Percentiles rank a stretch among this genome's conserved stretches.
phyloP scores from a whole-genome alignment of 2,797 vertebrate species.

The Gobio occitaniae region DNA sequence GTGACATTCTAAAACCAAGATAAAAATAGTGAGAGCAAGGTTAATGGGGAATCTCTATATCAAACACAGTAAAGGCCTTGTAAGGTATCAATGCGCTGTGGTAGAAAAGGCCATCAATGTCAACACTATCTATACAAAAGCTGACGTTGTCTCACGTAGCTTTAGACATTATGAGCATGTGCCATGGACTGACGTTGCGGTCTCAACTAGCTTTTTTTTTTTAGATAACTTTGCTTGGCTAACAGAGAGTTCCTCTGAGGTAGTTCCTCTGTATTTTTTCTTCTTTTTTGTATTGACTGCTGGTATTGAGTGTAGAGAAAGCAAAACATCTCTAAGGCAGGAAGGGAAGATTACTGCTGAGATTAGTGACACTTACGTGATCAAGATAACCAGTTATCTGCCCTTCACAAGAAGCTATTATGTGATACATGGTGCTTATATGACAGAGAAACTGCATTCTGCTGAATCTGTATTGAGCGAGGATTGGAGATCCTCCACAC shows the following conservation, averaged over 20 bases:
- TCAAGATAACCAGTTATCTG: conserved; percentile 13
- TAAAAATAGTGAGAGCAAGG: not conserved
- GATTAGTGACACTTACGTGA: conserved; percentile 9
- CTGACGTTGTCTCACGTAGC: not conserved
- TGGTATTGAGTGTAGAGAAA: conserved; percentile 1
- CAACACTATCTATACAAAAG: not conserved
- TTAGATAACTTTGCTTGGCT: not conserved
- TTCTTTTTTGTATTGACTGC: not conserved
- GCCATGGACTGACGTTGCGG: not conserved
- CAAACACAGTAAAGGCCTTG: conserved; percentile 7
- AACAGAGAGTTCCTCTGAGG: not conserved
- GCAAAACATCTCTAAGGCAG: not conserved
- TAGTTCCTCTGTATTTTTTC: not conserved
- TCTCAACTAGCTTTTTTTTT: not conserved
- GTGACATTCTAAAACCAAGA: conserved; percentile 77
- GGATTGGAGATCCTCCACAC: not conserved
- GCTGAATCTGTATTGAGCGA: not conserved
- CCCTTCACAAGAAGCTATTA: conserved; percentile 24
- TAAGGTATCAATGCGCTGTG: not conserved
- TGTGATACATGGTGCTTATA: not conserved
- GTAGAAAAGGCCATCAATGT: not conserved
- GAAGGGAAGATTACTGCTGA: not conserved
- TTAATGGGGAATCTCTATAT: not conserved
- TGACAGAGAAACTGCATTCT: not conserved
- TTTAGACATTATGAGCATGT: not conserved